These are phyloP conservation scores for Drosophila flavopinicola DNA, from an alignment of 2,888 invertebrate genomes.

Conservation along the genomic window DNA sequence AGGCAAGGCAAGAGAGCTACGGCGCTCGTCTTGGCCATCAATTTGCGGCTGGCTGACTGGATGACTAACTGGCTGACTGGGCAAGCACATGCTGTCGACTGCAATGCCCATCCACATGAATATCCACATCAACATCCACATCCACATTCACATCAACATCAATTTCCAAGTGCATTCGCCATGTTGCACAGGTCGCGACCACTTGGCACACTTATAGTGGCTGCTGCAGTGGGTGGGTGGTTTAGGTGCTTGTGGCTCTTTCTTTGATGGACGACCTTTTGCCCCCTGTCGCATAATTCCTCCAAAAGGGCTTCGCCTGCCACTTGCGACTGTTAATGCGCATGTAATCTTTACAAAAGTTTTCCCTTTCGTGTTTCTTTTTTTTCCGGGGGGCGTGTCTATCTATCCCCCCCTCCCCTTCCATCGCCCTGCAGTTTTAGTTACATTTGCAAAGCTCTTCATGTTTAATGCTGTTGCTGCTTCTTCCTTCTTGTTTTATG, in stretches of 20 bases:
- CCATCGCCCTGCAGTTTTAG: constrained; percentile 8
- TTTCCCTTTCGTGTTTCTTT: constrained; percentile 29
- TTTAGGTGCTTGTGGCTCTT: neutral
- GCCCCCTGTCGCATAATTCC: constrained; percentile 47
- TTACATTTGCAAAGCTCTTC: constrained; percentile 54
- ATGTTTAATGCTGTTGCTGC: constrained; percentile 54
- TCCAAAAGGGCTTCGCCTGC: constrained; percentile 49
- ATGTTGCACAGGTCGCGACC: constrained; percentile 60
- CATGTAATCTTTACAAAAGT: constrained; percentile 72
- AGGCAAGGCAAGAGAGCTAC: neutral
- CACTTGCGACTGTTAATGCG: constrained; percentile 58
- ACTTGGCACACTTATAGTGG: constrained; percentile 42
- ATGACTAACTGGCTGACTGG: neutral
- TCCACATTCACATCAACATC: constrained; percentile 41
- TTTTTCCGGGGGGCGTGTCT: constrained; percentile 23
- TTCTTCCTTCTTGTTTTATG: constrained; percentile 24
- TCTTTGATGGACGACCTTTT: constrained; percentile 21
- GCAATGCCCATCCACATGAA: constrained; percentile 37
- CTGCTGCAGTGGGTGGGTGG: constrained; percentile 5
- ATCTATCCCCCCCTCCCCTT: neutral
- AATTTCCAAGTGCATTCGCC: constrained; percentile 66
- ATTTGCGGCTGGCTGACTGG: constrained; percentile 36
- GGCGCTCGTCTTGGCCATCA: constrained; percentile 36
- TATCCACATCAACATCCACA: constrained; percentile 27
- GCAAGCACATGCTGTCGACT: constrained; percentile 3